phyloP scores from a whole-genome alignment of 2,888 invertebrate species.

The Dolichopus griseipennis region DNA sequence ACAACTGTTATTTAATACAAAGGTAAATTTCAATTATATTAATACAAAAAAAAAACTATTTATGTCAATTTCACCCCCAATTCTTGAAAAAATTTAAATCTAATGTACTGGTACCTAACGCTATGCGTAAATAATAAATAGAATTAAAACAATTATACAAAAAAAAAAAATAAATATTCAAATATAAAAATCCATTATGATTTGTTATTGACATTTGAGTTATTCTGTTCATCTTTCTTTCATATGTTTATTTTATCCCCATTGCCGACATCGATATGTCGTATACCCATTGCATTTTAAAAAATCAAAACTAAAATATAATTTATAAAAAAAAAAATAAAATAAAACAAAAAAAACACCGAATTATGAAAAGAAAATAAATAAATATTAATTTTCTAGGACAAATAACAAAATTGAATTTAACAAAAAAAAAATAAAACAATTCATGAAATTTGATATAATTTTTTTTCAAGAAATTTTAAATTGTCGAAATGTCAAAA shows the following conservation, averaged over 20 bases:
- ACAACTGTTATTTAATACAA: too few species aligned
- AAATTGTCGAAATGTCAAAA: not conserved
- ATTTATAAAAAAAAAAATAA: too few species aligned
- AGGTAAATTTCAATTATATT: too few species aligned
- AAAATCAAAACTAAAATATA: not conserved
- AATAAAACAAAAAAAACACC: too few species aligned
- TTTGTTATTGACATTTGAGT: not conserved
- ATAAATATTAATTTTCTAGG: not conserved
- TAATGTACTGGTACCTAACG: too few species aligned
- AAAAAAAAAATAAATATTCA: not conserved
- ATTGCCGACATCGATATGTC: not conserved
- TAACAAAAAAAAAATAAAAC: not conserved
- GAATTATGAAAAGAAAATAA: not conserved
- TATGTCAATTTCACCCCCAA: too few species aligned
- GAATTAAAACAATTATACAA: too few species aligned
- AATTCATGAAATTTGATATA: not conserved
- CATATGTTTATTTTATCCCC: not conserved
- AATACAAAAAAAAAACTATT: too few species aligned
- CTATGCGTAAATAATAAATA: too few species aligned
- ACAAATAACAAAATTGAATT: not conserved
- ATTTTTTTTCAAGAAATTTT: not conserved
- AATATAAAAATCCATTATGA: constrained; percentile 1
- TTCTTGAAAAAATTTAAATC: too few species aligned
- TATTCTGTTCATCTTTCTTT: not conserved
- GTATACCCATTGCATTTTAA: not conserved